Conservation (phyloP, 2,113 vertebrate genomes). For the Corythaeola cristata region DNA sequence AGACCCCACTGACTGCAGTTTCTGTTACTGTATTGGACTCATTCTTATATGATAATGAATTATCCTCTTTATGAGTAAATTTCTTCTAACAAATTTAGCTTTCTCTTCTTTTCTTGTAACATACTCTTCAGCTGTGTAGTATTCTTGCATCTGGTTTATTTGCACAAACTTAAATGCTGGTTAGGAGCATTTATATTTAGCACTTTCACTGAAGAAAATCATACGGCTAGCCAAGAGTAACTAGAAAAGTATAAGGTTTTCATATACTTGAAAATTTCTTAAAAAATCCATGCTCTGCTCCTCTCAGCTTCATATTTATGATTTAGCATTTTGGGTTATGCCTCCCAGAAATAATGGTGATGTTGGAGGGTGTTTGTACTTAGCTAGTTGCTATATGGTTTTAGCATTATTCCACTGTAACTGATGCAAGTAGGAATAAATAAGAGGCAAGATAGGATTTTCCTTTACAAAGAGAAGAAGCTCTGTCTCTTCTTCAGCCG, state of each 20-base stretch:
- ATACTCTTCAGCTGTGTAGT: background rate
- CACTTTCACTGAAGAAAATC: background rate
- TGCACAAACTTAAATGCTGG: background rate
- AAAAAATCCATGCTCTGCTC: background rate
- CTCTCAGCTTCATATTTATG: background rate
- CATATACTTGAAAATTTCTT: background rate
- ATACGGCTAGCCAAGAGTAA: background rate
- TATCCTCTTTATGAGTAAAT: background rate
- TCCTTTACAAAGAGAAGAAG: background rate
- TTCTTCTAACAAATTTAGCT: background rate
- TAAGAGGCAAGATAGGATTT: background rate
- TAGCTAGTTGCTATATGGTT: background rate
- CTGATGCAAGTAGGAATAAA: background rate
- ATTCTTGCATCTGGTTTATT: background rate
- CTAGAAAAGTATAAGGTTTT: background rate
- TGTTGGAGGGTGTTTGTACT: background rate
- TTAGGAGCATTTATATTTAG: background rate
- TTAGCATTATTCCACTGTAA: background rate
- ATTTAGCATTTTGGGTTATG: background rate
- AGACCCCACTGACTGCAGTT: background rate
- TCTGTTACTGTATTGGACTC: background rate
- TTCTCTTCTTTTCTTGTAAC: background rate
- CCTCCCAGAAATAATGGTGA: background rate
- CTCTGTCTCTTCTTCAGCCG: background rate
- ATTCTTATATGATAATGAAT: background rate